Evolutionary conservation across 2,888 invertebrate species (phyloP), one percentile per base, ranked within the genome.

Genomic region (Meteorus colon): DNA sequence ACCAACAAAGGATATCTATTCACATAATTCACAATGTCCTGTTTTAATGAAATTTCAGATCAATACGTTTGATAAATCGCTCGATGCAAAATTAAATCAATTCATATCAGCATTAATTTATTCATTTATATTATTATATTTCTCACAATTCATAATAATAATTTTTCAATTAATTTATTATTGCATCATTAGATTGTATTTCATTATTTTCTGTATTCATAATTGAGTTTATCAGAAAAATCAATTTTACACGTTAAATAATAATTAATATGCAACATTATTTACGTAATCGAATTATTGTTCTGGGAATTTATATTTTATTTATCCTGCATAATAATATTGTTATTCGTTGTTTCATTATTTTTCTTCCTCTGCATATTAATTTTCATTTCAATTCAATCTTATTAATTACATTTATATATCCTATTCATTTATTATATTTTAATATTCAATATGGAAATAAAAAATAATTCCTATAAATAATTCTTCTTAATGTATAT

Each of bases 101-200:
- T 55, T 55, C 19, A 31, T 65, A 45, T 60, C 68, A 68, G 12
- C 24, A 68, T 59, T 45, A 41, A 66, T 66, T 66, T 55, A 66
- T 66, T 24, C 14, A n/a, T 63, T 3, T 63, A 63, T 45, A 19
- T 66, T 19, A 24, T 19, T 66, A 19, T 12, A 34, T 37, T 6
- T 5, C 19, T 19, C 2, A 19, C 29, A 34, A 24, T 19, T 24
- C 1, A 41, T 12, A 27, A 14, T 41, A 45, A n/a, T 66, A 45
- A n/a, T 41, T 62, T 12, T 29, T 29, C 12, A 16, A 14, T 29
- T 14, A 31, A 62, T 62, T 62, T 31, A 62, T 29, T 62, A 60
- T 60, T 27, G 24, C 59, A 60, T 60, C 12, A 60, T 27, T 24
- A 12, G 19, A 27, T 29, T 60, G 8, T 6, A 62, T 27, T 60